phyloP scores from a whole-genome alignment of 30 jellyfish, hydroid and myxozoan genomes.

The Cassiopea andromeda region DNA sequence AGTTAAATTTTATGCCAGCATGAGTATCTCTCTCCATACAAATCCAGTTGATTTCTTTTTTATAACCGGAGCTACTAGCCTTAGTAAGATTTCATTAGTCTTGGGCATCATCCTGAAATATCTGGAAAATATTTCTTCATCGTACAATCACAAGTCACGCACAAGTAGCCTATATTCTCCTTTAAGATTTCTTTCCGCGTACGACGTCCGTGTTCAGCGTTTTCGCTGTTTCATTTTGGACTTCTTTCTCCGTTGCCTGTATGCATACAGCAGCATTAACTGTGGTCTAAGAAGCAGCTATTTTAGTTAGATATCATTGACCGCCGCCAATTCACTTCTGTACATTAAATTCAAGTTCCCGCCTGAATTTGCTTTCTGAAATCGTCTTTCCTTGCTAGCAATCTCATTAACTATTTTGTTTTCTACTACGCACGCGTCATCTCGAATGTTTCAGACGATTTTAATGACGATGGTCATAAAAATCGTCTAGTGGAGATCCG shows the following conservation, averaged over 20 bases:
- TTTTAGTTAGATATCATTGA: background rate
- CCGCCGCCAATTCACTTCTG: background rate
- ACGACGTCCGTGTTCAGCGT: background rate
- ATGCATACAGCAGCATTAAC: background rate
- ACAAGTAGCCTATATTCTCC: slow-evolving; percentile 50
- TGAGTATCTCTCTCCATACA: no score
- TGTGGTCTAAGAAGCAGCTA: background rate
- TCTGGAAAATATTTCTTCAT: slow-evolving; percentile 40
- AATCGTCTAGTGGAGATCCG: slow-evolving; percentile 31
- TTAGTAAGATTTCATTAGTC: slow-evolving; percentile 27
- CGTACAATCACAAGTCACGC: slow-evolving; percentile 36
- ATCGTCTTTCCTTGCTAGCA: no score
- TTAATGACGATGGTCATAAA: background rate
- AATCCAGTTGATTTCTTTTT: slow-evolving; percentile 16
- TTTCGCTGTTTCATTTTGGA: background rate
- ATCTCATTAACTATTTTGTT: background rate
- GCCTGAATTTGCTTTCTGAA: no score
- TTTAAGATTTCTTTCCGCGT: slow-evolving; percentile 18
- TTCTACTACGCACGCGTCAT: background rate
- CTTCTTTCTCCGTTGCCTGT: background rate
- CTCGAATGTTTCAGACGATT: background rate
- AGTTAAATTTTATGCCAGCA: no score
- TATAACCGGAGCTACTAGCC: slow-evolving; percentile 11
- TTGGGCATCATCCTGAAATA: slow-evolving; percentile 54
- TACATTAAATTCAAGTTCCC: no score